phyloP scores from a whole-genome alignment of 1,140 invertebrate species.

The Frieseomelitta varia region DNA sequence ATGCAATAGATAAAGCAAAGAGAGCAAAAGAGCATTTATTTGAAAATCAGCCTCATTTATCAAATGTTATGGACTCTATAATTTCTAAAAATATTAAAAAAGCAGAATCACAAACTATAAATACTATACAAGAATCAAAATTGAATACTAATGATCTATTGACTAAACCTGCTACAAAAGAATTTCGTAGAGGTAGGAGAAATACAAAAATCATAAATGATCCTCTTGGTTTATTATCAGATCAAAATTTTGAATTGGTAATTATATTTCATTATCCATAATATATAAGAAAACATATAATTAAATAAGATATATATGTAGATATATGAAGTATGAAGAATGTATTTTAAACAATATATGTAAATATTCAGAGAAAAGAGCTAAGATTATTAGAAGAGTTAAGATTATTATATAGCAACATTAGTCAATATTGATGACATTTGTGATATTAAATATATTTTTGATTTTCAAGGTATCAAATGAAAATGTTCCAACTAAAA shows the following conservation, averaged over 20 bases:
- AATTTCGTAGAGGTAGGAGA: conserved; percentile 70
- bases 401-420: neutral
- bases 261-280: conserved; percentile 18
- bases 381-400: neutral
- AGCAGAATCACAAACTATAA: conserved; percentile 25
- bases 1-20: conserved; percentile 45
- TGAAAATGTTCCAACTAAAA: conserved; percentile 15
- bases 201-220: conserved; percentile 64
- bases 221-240: conserved; percentile 72
- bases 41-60: conserved; percentile 55
- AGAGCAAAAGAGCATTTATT: conserved; percentile 74
- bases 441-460: conserved; percentile 16
- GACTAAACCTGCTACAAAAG: conserved; percentile 52
- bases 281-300: neutral
- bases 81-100: conserved; percentile 37
- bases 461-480: conserved; percentile 48
- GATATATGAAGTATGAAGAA: neutral
- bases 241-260: conserved; percentile 48
- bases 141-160: conserved; percentile 49
- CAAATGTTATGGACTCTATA: conserved; percentile 33
- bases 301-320: neutral
- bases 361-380: neutral
- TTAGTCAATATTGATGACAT: neutral
- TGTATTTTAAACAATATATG: neutral
- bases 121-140: conserved; percentile 39